Evolutionary conservation across 2,888 invertebrate genomes (phyloP).

Genomic region (Diaperis boleti): DNA sequence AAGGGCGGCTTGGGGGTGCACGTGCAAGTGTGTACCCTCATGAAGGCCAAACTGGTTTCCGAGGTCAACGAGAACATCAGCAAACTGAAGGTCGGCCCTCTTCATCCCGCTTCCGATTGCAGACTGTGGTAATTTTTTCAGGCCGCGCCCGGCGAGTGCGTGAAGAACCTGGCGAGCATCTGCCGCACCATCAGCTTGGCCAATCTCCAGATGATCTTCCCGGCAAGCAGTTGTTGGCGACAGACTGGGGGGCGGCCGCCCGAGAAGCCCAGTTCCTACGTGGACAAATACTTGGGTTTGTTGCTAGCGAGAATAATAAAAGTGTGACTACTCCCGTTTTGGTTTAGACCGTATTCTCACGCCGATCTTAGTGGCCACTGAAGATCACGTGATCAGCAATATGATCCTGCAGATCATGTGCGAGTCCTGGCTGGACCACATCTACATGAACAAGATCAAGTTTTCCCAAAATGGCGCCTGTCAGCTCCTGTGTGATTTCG

Average conservation of each 20-base stretch:
- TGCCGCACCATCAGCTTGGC: constrained; percentile 84
- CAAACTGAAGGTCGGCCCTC: constrained; percentile 75
- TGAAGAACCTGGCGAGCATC: constrained; percentile 78
- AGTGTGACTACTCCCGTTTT: background rate
- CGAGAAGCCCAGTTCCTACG: constrained; percentile 73
- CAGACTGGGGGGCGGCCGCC: constrained; percentile 64
- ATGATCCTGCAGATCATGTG: constrained; percentile 86
- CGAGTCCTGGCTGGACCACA: constrained; percentile 89
- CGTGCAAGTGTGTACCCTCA: constrained; percentile 83
- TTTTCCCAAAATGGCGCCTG: constrained; percentile 85
- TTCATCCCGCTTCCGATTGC: constrained; percentile 1
- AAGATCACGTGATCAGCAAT: constrained; percentile 79
- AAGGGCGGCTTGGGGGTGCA: constrained; percentile 74
- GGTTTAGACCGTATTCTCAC: constrained; percentile 78
- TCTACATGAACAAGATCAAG: constrained; percentile 84
- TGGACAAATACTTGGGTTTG: constrained; percentile 78
- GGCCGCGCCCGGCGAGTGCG: constrained; percentile 80
- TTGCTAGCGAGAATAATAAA: background rate
- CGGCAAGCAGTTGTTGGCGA: constrained; percentile 77
- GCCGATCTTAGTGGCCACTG: constrained; percentile 83
- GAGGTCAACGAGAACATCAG: constrained; percentile 82
- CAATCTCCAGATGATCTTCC: constrained; percentile 86
- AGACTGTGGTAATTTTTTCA: constrained; percentile 60
- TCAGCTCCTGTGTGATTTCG: constrained; percentile 85
- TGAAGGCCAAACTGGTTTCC: constrained; percentile 84